Evolutionary conservation across 2,888 invertebrate species (phyloP).

Genomic region (Luperina testacea): DNA sequence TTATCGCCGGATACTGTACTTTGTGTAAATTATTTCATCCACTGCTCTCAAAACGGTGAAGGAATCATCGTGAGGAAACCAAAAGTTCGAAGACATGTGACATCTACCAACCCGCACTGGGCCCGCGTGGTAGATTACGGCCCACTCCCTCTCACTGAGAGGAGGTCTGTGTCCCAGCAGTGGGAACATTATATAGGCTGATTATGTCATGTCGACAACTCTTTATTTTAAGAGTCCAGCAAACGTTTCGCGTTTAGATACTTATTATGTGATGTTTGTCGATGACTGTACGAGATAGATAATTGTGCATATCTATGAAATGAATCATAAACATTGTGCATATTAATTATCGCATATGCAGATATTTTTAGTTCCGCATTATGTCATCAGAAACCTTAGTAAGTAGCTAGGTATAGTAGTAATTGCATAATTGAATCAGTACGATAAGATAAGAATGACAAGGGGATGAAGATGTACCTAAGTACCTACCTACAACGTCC

Average conservation of each 20-base stretch:
- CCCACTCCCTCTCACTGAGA: no score
- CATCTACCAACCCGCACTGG: no score
- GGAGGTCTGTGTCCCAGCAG: no score
- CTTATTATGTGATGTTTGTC: constrained; percentile 1
- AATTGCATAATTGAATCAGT: constrained; percentile 35
- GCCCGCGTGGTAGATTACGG: no score
- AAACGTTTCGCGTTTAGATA: no score
- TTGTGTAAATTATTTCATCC: no score
- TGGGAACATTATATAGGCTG: no score
- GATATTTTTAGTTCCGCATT: constrained; percentile 55
- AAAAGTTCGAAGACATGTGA: no score
- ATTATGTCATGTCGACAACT: not conserved
- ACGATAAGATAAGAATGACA: not conserved
- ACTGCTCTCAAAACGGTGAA: no score
- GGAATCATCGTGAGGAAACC: no score
- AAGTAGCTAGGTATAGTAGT: not conserved
- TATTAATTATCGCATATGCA: constrained; percentile 47
- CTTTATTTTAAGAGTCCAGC: not conserved
- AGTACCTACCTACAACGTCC: not conserved
- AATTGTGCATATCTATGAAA: constrained; percentile 35
- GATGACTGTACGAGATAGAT: constrained; percentile 41
- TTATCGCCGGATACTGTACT: no score
- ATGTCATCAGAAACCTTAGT: constrained; percentile 37
- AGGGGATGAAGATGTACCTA: no score
- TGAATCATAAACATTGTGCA: constrained; percentile 50